Percentiles rank a stretch among this genome's conserved stretches.
These are phyloP conservation scores for Drosophila orosa DNA, from an alignment of 1,140 invertebrate species.

Conservation along the genomic window DNA sequence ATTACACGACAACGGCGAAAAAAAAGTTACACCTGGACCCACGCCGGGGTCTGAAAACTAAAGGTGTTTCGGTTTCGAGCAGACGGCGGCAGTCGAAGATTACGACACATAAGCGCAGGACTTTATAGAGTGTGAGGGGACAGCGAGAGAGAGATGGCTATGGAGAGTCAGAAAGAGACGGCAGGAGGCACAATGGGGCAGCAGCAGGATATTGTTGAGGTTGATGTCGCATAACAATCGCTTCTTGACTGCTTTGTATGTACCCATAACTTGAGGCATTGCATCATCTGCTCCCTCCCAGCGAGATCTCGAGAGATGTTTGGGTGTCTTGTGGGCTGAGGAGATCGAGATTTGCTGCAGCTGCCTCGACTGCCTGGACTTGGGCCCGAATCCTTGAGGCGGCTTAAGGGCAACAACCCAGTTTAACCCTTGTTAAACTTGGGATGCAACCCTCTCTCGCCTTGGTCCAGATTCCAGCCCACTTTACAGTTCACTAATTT, in stretches of 20 bases:
- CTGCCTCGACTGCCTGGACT: slow-evolving; percentile 32
- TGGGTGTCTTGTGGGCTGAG: slow-evolving; percentile 54
- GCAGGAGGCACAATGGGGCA: slow-evolving; percentile 35
- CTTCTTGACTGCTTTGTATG: slow-evolving; percentile 45
- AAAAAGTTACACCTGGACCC: slow-evolving; percentile 77
- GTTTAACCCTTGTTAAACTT: slow-evolving; percentile 76
- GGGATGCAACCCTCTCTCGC: slow-evolving; percentile 49
- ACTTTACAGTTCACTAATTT: slow-evolving; percentile 70
- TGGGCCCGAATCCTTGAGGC: slow-evolving; percentile 46
- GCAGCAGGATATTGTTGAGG: slow-evolving; percentile 39
- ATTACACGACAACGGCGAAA: slow-evolving; percentile 42
- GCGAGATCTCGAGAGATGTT: slow-evolving; percentile 60
- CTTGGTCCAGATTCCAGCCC: slow-evolving; percentile 51
- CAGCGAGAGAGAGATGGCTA: neutral
- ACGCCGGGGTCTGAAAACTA: slow-evolving; percentile 60
- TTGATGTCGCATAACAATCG: slow-evolving; percentile 59
- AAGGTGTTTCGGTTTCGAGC: slow-evolving; percentile 71
- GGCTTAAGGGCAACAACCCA: slow-evolving; percentile 49
- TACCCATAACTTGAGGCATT: slow-evolving; percentile 48
- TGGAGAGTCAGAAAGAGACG: neutral
- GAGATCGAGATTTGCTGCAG: slow-evolving; percentile 31
- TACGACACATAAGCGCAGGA: slow-evolving; percentile 70
- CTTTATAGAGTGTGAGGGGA: slow-evolving; percentile 29
- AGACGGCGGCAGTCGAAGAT: slow-evolving; percentile 63
- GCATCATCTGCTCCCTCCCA: slow-evolving; percentile 66